Base-by-base conservation (phyloP, 2,113 vertebrate species). In the Athene noctua region DNA sequence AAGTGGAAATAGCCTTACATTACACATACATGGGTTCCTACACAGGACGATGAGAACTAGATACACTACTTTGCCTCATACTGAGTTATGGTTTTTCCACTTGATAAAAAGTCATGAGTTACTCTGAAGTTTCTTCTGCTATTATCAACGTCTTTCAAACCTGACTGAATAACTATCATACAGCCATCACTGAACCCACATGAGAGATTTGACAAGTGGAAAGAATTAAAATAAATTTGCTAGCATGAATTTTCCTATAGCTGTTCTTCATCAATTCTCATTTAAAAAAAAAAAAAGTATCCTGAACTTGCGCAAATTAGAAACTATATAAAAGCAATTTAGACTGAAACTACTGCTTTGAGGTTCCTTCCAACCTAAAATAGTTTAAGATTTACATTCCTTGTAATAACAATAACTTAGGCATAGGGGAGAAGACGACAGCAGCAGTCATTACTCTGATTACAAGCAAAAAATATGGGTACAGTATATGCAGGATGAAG, bases 221-320 rank as follows among this genome's bases (percentile, higher is more conserved):
- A 97, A 97, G 58, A 93, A 82, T 63, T 36, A 85, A 84, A 92
- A 80, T 52, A 70, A 80, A 49, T 91, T 86, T 38, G 14, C 62
- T 80, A 29, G 23, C 34, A 73, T 44, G 14, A 80, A 22, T 94
- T 96, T 97, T 95, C 89, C 89, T 44, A 54, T 80, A 58, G 38
- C 66, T 80, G 74, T 38, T 88, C 27, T 71, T 93, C 46, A 81
- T 55, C 59, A 72, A 4, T 58, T 85, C 38, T 75, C 9, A 52
- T 74, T 70, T 3, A 4, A 38, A 44, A 8, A 11, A 11, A 52
- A 58, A 52, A 77, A 55, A 61, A 55, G 5, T 15, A 49, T 58
- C 61, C 40, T 63, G 30, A 67, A 38, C 30, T 70, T 42, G 27
- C 44, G 75, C 36, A 85, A 51, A 85, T 36, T 36, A 61, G 22